Evolutionary conservation across 2,888 invertebrate genomes (phyloP).

Genomic region (Dendrolimus pini): DNA sequence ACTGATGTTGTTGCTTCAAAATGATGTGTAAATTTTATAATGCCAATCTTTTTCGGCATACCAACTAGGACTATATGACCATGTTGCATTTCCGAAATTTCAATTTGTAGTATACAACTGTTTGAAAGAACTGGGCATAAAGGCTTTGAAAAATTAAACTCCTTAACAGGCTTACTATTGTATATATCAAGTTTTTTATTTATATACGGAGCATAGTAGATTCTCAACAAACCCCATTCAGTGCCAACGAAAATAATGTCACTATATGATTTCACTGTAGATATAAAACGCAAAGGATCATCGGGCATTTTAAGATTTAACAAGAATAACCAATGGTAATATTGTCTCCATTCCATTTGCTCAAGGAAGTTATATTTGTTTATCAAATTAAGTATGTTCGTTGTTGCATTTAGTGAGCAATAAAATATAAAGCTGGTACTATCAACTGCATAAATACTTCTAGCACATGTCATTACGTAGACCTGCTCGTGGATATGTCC

Average conservation of each 20-base stretch:
- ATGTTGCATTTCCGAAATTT: slow-evolving; percentile 40
- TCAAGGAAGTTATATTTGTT: slow-evolving; percentile 43
- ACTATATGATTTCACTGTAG: slow-evolving; percentile 41
- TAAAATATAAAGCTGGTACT: slow-evolving; percentile 19
- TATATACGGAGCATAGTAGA: slow-evolving; percentile 45
- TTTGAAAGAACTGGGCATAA: slow-evolving; percentile 38
- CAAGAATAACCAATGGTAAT: slow-evolving; percentile 45
- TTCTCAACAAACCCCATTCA: slow-evolving; percentile 43
- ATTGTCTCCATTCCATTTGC: slow-evolving; percentile 47
- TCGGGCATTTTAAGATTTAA: slow-evolving; percentile 37
- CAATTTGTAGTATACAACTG: slow-evolving; percentile 49
- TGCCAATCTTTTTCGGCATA: slow-evolving; percentile 55
- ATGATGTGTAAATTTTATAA: slow-evolving; percentile 40
- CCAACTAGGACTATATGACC: slow-evolving; percentile 51
- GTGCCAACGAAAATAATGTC: slow-evolving; percentile 53
- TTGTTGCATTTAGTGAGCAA: slow-evolving; percentile 22
- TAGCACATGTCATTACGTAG: slow-evolving; percentile 35
- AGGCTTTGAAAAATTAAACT: slow-evolving; percentile 47
- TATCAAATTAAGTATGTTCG: slow-evolving; percentile 31
- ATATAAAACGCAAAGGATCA: slow-evolving; percentile 34
- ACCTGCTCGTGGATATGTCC: slow-evolving; percentile 28
- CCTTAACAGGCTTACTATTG: slow-evolving; percentile 38
- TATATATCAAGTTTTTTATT: slow-evolving; percentile 43
- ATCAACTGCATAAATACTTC: slow-evolving; percentile 32
- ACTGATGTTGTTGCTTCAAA: slow-evolving; percentile 26